These are phyloP conservation scores for Elgaria multicarinata DNA, from an alignment of 2,113 vertebrate species.

Conservation along the genomic window DNA sequence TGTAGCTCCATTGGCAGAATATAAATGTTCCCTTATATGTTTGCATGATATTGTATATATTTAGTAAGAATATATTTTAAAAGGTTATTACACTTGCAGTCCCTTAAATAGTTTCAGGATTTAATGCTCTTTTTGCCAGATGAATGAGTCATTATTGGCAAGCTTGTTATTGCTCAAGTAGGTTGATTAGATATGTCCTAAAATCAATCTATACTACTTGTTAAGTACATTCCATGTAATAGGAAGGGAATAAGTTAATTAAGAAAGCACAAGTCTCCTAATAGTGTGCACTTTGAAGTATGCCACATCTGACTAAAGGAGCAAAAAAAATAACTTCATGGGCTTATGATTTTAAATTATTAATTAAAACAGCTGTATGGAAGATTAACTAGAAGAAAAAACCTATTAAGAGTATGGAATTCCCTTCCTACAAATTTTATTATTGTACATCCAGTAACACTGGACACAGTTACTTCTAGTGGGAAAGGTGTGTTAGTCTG, in stretches of 20 bases:
- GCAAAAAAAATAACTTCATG: background rate
- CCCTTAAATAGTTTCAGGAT: background rate
- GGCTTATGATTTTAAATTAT: background rate
- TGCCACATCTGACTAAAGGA: background rate
- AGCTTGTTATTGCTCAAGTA: background rate
- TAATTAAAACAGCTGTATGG: background rate
- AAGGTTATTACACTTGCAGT: background rate
- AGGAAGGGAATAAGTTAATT: background rate
- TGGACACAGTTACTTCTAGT: background rate
- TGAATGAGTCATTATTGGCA: background rate
- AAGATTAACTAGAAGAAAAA: background rate
- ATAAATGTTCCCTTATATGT: background rate
- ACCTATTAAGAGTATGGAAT: background rate
- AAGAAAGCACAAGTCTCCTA: background rate
- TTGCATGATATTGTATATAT: background rate
- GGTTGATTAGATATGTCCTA: slow-evolving; percentile 10
- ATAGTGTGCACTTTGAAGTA: background rate
- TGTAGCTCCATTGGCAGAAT: background rate
- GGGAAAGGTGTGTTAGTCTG: background rate
- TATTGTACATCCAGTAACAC: background rate
- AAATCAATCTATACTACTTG: slow-evolving; percentile 4
- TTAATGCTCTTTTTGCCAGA: background rate
- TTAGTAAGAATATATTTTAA: background rate
- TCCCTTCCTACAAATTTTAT: background rate
- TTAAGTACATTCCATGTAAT: background rate